phyloP scores from a whole-genome alignment of 2,113 vertebrate species.

The Columba janthina region DNA sequence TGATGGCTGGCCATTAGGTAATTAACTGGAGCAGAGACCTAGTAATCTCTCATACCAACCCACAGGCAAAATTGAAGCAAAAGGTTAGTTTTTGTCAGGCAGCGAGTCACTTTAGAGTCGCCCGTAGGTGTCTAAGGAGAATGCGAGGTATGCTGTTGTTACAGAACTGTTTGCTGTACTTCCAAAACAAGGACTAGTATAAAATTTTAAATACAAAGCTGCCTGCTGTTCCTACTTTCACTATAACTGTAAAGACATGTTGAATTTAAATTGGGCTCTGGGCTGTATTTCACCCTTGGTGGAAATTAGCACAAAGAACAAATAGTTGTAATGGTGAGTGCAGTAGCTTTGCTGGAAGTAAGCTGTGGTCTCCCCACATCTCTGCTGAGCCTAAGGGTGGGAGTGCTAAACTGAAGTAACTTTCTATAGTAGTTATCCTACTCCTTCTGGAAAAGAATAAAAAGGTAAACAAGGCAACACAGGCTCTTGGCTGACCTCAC shows the following conservation, averaged over 20 bases:
- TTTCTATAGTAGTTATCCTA: background rate
- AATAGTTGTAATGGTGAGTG: fast-evolving
- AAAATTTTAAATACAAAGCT: background rate
- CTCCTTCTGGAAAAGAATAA: background rate
- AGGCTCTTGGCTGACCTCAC: background rate
- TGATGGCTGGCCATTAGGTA: background rate
- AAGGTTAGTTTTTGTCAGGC: background rate
- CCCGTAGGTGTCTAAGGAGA: background rate
- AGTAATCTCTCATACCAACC: background rate
- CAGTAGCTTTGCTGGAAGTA: background rate
- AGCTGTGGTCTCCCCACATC: background rate
- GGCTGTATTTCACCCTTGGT: slow-evolving; percentile 7
- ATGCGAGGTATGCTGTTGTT: background rate
- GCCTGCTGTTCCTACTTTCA: background rate
- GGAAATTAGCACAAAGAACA: background rate
- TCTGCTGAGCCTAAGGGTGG: background rate
- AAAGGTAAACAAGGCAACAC: background rate
- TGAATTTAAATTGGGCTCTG: background rate
- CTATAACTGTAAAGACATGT: background rate
- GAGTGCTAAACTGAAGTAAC: background rate
- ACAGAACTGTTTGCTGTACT: background rate
- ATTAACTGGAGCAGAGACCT: background rate
- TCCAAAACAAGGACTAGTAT: background rate
- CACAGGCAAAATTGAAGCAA: background rate
- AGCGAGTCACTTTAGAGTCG: background rate